Conservation (phyloP, 2,113 vertebrate species). For the Cygnus atratus region DNA sequence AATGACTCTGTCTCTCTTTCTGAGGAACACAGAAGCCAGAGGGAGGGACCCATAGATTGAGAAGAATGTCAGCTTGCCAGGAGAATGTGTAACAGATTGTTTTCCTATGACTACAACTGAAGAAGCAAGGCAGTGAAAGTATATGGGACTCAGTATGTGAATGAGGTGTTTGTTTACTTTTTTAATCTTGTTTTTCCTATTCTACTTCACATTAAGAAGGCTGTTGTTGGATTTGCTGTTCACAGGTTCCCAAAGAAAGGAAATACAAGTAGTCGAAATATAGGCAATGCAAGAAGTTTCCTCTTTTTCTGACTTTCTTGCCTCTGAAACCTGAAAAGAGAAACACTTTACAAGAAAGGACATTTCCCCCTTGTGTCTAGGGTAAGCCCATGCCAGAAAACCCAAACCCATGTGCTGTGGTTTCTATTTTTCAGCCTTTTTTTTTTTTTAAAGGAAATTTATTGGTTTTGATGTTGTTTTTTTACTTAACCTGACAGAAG, state of each 20-base stretch:
- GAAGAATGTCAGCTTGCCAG: background rate
- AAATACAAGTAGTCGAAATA: background rate
- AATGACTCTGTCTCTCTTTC: background rate
- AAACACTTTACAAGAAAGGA: background rate
- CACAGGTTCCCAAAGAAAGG: background rate
- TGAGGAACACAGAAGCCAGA: background rate
- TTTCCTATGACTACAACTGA: background rate
- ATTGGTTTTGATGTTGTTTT: background rate
- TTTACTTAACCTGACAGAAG: background rate
- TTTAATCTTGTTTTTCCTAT: background rate
- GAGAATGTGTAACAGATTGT: background rate
- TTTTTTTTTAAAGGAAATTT: background rate
- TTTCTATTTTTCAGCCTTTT: background rate
- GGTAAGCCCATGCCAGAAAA: background rate
- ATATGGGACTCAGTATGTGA: background rate
- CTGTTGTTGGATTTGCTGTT: background rate
- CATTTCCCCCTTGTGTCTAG: background rate
- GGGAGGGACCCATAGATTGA: background rate
- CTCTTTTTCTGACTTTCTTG: background rate
- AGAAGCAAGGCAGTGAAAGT: background rate
- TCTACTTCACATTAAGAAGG: background rate
- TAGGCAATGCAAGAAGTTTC: background rate
- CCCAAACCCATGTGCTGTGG: background rate
- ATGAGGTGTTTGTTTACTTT: background rate
- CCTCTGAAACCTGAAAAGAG: background rate